Evolutionary conservation across 1,140 invertebrate genomes (phyloP), one percentile per base, ranked within the genome.

Genomic region (Formica selysi): DNA sequence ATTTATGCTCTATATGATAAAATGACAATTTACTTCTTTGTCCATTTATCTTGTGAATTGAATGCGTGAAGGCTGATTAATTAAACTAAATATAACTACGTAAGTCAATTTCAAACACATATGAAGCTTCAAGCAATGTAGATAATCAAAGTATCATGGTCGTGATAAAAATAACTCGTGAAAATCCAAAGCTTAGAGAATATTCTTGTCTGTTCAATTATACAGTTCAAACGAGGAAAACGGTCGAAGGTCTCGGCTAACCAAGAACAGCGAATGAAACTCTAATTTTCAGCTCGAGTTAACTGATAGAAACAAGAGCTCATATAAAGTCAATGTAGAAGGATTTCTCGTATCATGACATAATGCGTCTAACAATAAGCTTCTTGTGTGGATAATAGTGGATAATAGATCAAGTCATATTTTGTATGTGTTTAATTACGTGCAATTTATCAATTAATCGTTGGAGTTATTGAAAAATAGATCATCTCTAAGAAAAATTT

Each of bases 281-380:
- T 67, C 51, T 79, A 62, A 51, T 67, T 85, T 79, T 22, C 38
- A 32, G 48, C 48, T 59, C 44, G 59, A 57, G 38, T 87, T 86
- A 85, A 85, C 32, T 54, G 13, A 13, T 13, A 54, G 65, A 78
- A 32, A 67, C n/a, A 13, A 11, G 62, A 78, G 26, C n/a, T 78
- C 11, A 78, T 32, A 11, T 36, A 36, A 84, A 65, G 38, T 64
- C 48, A 79, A 80, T 65, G n/a, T 38, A 5, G 13, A 80, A 26
- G 67, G 61, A 62, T 88, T 86, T 79, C 54, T 73, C 74, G 79
- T 71, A 74, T 78, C 71, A 48, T 76, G 71, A 86, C 78, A 78
- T 68, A 85, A 86, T 41, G 41, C 41, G 41, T 10, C 36, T 7
- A 38, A 51, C 83, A 64, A 71, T 88, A 90, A 90, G 73, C 84